phyloP scores from a whole-genome alignment of 2,113 vertebrate genomes.

The Pampusana beccarii region DNA sequence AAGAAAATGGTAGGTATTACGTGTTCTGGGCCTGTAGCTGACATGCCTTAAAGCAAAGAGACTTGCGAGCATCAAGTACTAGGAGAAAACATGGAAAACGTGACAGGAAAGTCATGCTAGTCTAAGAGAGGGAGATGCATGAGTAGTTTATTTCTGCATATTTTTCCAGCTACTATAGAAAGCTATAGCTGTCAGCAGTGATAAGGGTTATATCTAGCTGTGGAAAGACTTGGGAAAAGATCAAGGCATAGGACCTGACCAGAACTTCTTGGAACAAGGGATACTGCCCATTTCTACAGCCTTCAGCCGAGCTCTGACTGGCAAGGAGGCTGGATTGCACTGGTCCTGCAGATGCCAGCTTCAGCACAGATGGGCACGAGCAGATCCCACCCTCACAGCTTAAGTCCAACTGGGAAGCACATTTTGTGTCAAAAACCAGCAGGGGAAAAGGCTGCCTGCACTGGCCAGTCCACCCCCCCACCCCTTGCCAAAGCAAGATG shows the following conservation, averaged over 20 bases:
- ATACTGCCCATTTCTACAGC: accelerated
- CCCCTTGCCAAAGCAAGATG: neutral
- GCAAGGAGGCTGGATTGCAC: neutral
- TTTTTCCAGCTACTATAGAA: neutral
- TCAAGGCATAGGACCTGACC: neutral
- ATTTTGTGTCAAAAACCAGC: neutral
- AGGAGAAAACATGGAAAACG: neutral
- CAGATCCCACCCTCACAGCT: neutral
- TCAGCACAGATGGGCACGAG: neutral
- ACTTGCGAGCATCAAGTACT: neutral
- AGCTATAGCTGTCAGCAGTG: neutral
- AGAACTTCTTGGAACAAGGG: neutral
- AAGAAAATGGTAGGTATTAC: neutral
- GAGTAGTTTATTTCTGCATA: neutral
- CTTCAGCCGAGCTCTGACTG: neutral
- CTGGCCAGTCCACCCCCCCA: too few species aligned
- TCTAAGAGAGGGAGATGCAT: neutral
- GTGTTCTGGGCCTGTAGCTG: neutral
- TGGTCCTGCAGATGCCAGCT: neutral
- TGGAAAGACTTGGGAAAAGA: neutral
- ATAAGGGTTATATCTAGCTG: neutral
- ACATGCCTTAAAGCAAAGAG: neutral
- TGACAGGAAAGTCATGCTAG: neutral
- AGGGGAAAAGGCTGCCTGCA: neutral
- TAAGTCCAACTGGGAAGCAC: neutral